Conservation (phyloP, 2,113 vertebrate genomes). For the Callionymus lyra region DNA sequence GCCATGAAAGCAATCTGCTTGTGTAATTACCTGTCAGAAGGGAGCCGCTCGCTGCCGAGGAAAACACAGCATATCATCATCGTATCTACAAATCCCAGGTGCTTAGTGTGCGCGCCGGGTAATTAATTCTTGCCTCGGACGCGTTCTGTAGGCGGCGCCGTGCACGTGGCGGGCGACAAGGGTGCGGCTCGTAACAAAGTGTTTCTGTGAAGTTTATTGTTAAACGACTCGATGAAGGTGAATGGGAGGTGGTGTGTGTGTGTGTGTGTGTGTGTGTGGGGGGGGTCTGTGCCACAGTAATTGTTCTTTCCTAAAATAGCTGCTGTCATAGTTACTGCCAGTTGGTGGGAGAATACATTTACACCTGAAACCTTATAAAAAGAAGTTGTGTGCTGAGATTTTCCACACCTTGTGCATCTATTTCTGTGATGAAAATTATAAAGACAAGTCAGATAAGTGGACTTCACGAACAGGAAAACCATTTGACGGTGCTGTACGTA, state of each 20-base stretch:
- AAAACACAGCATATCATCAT: conserved; percentile 54
- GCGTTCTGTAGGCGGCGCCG: conserved; percentile 1
- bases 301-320: conserved; percentile 65
- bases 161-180: neutral
- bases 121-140: conserved; percentile 26
- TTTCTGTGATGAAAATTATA: no score
- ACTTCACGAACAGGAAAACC: no score
- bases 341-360: conserved; percentile 48
- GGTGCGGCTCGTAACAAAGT: conserved; percentile 10
- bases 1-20: conserved; percentile 64
- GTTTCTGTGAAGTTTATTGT: conserved; percentile 42
- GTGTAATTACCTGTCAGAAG: conserved; percentile 70
- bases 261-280: conserved; percentile 32
- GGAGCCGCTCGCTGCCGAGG: conserved; percentile 48
- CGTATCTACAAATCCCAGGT: conserved; percentile 53
- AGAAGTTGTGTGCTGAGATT: neutral
- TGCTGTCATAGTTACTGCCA: conserved; percentile 63
- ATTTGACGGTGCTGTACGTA: no score
- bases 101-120: conserved; percentile 14
- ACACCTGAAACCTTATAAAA: conserved; percentile 48
- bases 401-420: no score
- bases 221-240: conserved; percentile 36
- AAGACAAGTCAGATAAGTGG: no score
- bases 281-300: conserved; percentile 48
- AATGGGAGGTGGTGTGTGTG: conserved; percentile 18